Percentiles rank a stretch among this genome's conserved stretches.
These are phyloP conservation scores for Lordiphosa andalusiaca DNA, from an alignment of 2,888 invertebrate species.

Conservation along the genomic window DNA sequence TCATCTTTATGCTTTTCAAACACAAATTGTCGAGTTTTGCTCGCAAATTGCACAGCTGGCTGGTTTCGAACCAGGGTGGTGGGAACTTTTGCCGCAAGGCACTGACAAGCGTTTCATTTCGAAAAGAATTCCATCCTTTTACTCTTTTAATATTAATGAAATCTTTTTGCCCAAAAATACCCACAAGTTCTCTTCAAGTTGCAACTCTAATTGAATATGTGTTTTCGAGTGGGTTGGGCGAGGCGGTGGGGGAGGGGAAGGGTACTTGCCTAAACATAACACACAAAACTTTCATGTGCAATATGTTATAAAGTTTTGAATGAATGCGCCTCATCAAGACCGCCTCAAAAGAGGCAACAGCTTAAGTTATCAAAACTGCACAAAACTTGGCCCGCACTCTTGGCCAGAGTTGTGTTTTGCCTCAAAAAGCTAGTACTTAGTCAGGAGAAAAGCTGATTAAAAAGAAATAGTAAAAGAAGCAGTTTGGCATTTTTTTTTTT, in stretches of 20 bases:
- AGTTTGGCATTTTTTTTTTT: too few species aligned
- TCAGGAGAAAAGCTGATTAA: not conserved
- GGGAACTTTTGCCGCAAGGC: slow-evolving; percentile 22
- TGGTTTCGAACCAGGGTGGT: slow-evolving; percentile 30
- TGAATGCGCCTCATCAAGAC: slow-evolving; percentile 8
- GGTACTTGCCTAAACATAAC: too few species aligned
- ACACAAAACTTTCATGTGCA: slow-evolving; percentile 16
- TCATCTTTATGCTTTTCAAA: slow-evolving; percentile 43
- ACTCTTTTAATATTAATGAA: slow-evolving; percentile 60
- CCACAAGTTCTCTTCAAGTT: slow-evolving; percentile 47
- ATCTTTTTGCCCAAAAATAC: slow-evolving; percentile 38
- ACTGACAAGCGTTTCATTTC: slow-evolving; percentile 64
- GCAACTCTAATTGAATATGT: slow-evolving; percentile 58
- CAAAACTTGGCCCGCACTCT: slow-evolving; percentile 3
- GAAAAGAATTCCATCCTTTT: slow-evolving; percentile 17
- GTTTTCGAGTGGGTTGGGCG: too few species aligned
- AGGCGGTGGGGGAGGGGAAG: too few species aligned
- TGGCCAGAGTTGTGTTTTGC: too few species aligned
- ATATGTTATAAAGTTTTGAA: slow-evolving; percentile 30
- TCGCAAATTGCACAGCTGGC: slow-evolving; percentile 69
- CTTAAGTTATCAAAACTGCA: slow-evolving; percentile 9
- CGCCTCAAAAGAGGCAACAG: slow-evolving; percentile 11
- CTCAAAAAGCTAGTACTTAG: too few species aligned
- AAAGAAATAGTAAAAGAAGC: not conserved
- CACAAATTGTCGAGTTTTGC: slow-evolving; percentile 62